Conservation (phyloP, 2,888 invertebrate species). For the Thalpophila matura region DNA sequence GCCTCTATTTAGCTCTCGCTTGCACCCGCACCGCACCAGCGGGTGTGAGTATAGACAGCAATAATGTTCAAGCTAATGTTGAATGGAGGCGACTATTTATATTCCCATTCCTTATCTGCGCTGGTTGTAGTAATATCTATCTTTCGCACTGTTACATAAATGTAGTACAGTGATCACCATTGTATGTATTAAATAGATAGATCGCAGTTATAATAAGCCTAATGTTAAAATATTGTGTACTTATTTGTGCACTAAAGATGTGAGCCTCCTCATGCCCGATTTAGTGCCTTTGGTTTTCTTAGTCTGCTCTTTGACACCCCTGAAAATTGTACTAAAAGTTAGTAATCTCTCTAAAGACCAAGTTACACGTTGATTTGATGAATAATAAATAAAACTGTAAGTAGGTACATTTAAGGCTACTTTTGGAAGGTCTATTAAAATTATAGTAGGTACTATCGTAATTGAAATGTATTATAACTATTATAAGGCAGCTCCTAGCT, state of each 20-base stretch:
- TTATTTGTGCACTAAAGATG: conserved; percentile 87
- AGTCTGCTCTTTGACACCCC: conserved; percentile 87
- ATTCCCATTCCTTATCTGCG: no score
- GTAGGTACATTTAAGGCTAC: conserved; percentile 6
- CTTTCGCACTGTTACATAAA: conserved; percentile 48
- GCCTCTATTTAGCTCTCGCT: no score
- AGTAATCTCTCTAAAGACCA: not conserved
- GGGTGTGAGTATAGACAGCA: no score
- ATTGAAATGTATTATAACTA: not conserved
- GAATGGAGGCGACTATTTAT: no score
- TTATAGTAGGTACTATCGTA: not conserved
- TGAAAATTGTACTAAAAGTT: conserved; percentile 66
- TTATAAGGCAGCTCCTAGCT: no score
- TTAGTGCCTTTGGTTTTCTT: conserved; percentile 88
- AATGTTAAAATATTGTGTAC: conserved; percentile 64
- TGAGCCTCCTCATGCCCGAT: conserved; percentile 83
- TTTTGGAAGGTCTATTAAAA: not conserved
- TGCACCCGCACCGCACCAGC: no score
- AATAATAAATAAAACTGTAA: not conserved
- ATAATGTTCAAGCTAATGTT: no score
- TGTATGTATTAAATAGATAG: conserved; percentile 58
- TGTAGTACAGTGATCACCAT: conserved; percentile 50
- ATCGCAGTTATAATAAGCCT: conserved; percentile 65
- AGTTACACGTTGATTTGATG: not conserved
- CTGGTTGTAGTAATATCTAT: conserved; percentile 35